phyloP scores from a whole-genome alignment of 2,888 invertebrate genomes.

The Sericinus montela region DNA sequence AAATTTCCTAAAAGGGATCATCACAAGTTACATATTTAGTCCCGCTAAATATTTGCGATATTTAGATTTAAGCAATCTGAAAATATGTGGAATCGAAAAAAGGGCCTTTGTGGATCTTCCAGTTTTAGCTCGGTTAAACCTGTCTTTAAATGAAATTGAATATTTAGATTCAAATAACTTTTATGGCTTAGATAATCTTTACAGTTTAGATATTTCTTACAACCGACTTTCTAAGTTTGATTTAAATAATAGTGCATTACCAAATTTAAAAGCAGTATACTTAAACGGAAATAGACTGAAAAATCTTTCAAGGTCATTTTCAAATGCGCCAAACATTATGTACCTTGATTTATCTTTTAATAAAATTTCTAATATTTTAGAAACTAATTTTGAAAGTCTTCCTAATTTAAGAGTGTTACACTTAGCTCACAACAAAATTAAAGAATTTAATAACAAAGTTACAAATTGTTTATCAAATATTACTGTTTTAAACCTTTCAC shows the following conservation, averaged over 20 bases:
- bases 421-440: constrained; percentile 47
- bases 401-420: constrained; percentile 44
- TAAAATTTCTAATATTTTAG: constrained; percentile 33
- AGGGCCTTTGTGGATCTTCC: constrained; percentile 50
- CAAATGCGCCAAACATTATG: constrained; percentile 33
- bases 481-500: constrained; percentile 43
- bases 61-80: constrained; percentile 52
- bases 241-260: constrained; percentile 34
- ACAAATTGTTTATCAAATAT: constrained; percentile 45
- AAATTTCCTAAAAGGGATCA: constrained; percentile 41
- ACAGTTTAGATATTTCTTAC: constrained; percentile 54
- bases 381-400: constrained; percentile 31
- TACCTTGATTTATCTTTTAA: constrained; percentile 53
- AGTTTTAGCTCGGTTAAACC: constrained; percentile 48
- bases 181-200: constrained; percentile 45
- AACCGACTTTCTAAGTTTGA: constrained; percentile 43
- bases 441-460: constrained; percentile 44
- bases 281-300: constrained; percentile 48
- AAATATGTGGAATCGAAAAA: constrained; percentile 43
- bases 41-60: constrained; percentile 51
- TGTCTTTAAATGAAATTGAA: constrained; percentile 52
- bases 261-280: constrained; percentile 49
- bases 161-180: constrained; percentile 50
- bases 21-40: constrained; percentile 46
- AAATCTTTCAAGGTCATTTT: constrained; percentile 29